Percentiles rank a stretch among this genome's conserved stretches.
phyloP scores from a whole-genome alignment of 2,797 vertebrate genomes.

The Crenuchus spilurus region DNA sequence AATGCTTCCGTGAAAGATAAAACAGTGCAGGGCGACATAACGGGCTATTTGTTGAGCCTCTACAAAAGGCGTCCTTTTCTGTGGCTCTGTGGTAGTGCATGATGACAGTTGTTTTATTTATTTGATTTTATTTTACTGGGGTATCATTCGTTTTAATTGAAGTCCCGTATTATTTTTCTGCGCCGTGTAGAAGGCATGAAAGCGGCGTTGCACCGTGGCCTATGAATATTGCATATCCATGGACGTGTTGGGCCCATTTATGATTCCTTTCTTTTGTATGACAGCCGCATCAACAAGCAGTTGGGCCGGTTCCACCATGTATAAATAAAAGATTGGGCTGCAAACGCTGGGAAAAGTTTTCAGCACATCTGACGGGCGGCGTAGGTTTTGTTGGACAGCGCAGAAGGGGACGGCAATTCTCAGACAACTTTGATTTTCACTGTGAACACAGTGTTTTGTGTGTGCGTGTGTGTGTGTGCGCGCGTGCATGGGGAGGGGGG shows the following conservation, averaged over 20 bases:
- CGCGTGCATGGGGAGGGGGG: too few species aligned
- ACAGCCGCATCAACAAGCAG: conserved; percentile 67
- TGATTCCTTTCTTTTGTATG: conserved; percentile 62
- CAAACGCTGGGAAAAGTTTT: conserved; percentile 50
- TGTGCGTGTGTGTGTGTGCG: too few species aligned
- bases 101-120: neutral
- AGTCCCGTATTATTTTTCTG: conserved; percentile 46
- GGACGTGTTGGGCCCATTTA: conserved; percentile 67
- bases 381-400: conserved; percentile 55
- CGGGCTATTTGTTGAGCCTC: conserved; percentile 29
- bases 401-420: conserved; percentile 56
- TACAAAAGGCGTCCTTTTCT: conserved; percentile 9
- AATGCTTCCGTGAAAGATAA: conserved; percentile 48
- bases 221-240: conserved; percentile 70
- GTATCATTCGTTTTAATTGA: conserved; percentile 42
- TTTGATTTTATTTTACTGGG: neutral
- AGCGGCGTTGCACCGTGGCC: conserved; percentile 43
- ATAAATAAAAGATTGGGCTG: conserved; percentile 71
- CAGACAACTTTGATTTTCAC: conserved; percentile 62
- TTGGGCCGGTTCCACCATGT: conserved; percentile 60
- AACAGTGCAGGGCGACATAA: conserved; percentile 36
- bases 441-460: too few species aligned
- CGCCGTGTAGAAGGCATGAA: conserved; percentile 57
- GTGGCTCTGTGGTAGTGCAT: neutral
- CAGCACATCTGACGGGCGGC: conserved; percentile 50